A percentile compares a stretch with the other conserved stretches of the same genome.
These are phyloP conservation scores for Mesoclemmys tuberculata DNA, from an alignment of 2,113 vertebrate species.

Conservation along the genomic window DNA sequence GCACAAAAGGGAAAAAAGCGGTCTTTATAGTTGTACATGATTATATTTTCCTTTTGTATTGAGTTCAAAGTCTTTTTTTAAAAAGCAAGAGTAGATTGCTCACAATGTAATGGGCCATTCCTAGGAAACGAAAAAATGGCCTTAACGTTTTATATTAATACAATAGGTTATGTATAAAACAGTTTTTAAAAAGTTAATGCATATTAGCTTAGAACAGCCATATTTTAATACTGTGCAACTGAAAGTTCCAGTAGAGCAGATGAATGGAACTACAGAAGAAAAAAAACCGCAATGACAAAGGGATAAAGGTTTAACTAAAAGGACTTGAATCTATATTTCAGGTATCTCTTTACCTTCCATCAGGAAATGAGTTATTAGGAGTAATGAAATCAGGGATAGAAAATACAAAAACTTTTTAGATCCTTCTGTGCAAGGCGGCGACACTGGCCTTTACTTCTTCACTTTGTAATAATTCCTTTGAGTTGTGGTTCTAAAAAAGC, in stretches of 20 bases:
- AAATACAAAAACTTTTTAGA: constrained; percentile 81
- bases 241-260: constrained; percentile 80
- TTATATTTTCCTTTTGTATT: constrained; percentile 80
- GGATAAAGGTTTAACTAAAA: constrained; percentile 79
- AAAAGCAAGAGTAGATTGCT: constrained; percentile 79
- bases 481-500: constrained; percentile 76
- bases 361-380: constrained; percentile 79
- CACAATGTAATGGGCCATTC: constrained; percentile 82
- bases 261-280: constrained; percentile 78
- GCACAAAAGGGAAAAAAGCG: constrained; percentile 77
- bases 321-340: constrained; percentile 75
- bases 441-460: constrained; percentile 74
- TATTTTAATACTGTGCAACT: constrained; percentile 77
- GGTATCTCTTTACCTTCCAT: constrained; percentile 78
- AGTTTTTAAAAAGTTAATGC: constrained; percentile 79
- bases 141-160: constrained; percentile 79
- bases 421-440: constrained; percentile 73
- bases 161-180: constrained; percentile 82
- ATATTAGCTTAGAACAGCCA: constrained; percentile 81
- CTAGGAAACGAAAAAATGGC: constrained; percentile 76
- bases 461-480: constrained; percentile 79
- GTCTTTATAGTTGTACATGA: constrained; percentile 81
- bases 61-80: constrained; percentile 78
- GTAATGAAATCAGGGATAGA: constrained; percentile 76
- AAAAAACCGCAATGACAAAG: constrained; percentile 74